Percentiles rank a stretch among this genome's conserved stretches.
Conservation (phyloP, 2,797 vertebrate genomes). For the Urocyon cinereoargenteus region DNA sequence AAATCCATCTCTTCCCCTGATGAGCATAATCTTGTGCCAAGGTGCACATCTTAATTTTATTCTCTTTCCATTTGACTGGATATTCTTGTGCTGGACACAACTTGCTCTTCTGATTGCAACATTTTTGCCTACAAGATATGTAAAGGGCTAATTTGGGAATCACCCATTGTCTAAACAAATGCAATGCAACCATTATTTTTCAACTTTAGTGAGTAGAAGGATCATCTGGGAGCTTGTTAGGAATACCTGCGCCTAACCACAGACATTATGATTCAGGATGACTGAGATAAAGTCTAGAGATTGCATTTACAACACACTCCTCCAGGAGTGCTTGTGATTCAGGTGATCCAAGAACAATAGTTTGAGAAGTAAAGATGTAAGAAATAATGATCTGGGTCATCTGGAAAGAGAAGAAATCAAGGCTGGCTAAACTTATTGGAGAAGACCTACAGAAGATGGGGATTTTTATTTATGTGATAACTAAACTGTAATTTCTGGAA, state of each 20-base stretch:
- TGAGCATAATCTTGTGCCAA: neutral
- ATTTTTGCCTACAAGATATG: neutral
- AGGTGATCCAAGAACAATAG: neutral
- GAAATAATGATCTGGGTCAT: neutral
- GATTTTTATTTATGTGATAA: conserved; percentile 43
- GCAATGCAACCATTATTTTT: neutral
- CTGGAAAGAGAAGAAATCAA: neutral
- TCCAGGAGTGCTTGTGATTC: neutral
- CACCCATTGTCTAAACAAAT: neutral
- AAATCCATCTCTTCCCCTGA: neutral
- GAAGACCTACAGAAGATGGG: neutral
- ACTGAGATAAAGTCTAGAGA: neutral
- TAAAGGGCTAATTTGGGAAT: neutral
- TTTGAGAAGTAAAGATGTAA: neutral
- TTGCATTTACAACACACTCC: neutral
- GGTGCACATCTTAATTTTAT: neutral
- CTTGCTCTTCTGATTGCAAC: no score
- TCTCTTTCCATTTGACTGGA: neutral
- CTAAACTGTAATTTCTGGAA: conserved; percentile 37
- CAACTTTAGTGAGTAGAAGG: neutral
- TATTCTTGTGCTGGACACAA: neutral
- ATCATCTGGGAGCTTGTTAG: neutral
- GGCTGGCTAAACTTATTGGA: neutral
- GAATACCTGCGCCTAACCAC: neutral
- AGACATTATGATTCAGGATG: neutral